A percentile compares a stretch with the other conserved stretches of the same genome.
phyloP scores from a whole-genome alignment of 2,113 vertebrate genomes.

The Sigmodon hispidus region DNA sequence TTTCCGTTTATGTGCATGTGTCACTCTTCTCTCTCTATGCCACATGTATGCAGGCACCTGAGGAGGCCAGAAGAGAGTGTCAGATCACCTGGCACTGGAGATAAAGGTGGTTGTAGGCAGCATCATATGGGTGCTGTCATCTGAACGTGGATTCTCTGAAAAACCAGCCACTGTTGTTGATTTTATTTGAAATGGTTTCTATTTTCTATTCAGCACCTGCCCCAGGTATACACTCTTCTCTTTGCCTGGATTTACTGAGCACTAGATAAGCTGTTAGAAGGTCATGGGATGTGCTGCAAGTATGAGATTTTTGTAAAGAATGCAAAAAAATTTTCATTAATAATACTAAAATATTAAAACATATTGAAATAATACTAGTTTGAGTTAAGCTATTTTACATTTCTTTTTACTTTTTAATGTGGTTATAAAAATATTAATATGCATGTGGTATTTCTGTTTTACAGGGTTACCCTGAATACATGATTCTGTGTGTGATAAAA shows the following conservation, averaged over 20 bases:
- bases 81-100: neutral
- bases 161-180: neutral
- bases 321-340: neutral
- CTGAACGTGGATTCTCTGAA: neutral
- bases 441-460: neutral
- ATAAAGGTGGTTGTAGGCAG: neutral
- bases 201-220: neutral
- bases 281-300: neutral
- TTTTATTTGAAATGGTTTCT: conserved; percentile 23
- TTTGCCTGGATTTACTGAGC: neutral
- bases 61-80: neutral
- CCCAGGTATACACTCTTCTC: neutral
- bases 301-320: neutral
- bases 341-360: neutral
- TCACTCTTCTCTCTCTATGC: neutral
- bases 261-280: neutral
- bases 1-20: neutral
- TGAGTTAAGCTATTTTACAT: neutral
- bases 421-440: neutral
- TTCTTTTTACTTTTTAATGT: neutral
- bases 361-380: neutral
- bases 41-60: neutral
- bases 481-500: neutral
- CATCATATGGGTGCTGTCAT: neutral
- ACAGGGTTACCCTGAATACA: neutral